Evolutionary conservation across 2,113 vertebrate genomes (phyloP).

Genomic region (Ochotona curzoniae): DNA sequence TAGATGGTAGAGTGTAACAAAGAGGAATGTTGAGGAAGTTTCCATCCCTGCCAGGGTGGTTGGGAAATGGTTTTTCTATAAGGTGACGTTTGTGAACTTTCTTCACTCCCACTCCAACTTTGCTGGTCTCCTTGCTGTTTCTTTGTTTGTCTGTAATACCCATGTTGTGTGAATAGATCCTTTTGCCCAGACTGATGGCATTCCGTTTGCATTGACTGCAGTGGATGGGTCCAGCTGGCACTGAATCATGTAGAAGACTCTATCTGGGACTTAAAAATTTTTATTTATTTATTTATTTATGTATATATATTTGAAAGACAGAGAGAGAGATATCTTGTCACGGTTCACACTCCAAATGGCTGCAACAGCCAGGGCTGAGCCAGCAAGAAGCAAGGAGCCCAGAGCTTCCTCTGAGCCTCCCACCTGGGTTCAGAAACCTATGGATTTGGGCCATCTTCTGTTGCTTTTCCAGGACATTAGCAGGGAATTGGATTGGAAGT

Average conservation of each 20-base stretch:
- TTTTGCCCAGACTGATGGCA: not conserved
- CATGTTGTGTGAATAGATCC: not conserved
- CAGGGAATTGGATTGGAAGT: no score
- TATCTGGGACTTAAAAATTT: not conserved
- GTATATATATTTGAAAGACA: no score
- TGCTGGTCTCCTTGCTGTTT: not conserved
- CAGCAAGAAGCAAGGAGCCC: no score
- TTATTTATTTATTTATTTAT: no score
- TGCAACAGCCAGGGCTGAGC: no score
- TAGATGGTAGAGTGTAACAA: not conserved
- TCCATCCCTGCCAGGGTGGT: not conserved
- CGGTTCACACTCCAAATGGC: no score
- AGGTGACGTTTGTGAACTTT: not conserved
- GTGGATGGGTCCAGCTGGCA: not conserved
- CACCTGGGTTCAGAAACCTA: no score
- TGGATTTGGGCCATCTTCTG: no score
- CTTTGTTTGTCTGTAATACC: not conserved
- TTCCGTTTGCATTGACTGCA: slow-evolving; percentile 17
- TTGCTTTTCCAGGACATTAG: no score
- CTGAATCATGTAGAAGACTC: not conserved
- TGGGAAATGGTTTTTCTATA: not conserved
- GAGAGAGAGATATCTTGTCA: no score
- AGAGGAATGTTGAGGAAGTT: not conserved
- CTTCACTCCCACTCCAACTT: not conserved
- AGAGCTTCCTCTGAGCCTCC: no score